These are phyloP conservation scores for Apoda limacodes DNA, from an alignment of 2,888 invertebrate genomes.

Conservation along the genomic window DNA sequence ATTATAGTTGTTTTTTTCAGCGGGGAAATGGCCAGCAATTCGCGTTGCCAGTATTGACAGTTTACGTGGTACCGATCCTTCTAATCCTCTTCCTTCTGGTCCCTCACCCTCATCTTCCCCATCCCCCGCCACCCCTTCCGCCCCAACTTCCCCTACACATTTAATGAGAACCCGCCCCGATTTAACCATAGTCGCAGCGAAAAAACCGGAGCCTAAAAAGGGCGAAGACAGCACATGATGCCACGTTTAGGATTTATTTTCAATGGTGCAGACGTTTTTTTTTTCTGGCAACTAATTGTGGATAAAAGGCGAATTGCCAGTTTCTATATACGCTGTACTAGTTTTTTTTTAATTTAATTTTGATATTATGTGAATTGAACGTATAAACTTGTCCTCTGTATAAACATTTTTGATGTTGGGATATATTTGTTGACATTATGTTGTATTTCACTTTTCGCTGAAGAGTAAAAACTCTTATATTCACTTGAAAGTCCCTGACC, in stretches of 20 bases:
- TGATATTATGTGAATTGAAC: conserved; percentile 5
- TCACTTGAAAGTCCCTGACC: no score
- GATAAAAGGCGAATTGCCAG: not conserved
- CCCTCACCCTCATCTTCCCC: conserved; percentile 8
- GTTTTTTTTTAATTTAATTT: conserved; percentile 13
- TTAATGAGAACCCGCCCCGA: conserved; percentile 56
- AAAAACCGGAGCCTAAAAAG: conserved; percentile 22
- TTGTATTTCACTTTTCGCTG: no score
- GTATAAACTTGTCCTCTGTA: not conserved
- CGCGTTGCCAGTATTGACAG: conserved; percentile 55
- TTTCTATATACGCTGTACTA: conserved; percentile 4
- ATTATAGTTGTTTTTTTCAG: conserved; percentile 18
- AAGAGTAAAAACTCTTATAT: no score
- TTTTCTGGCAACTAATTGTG: no score
- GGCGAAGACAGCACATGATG: conserved; percentile 25
- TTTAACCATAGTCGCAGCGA: conserved; percentile 54
- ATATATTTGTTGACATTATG: no score
- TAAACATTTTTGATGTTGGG: conserved; percentile 1
- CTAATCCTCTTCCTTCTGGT: conserved; percentile 11
- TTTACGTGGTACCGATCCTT: conserved; percentile 26
- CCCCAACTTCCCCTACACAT: conserved; percentile 35
- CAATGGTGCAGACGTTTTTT: conserved; percentile 9
- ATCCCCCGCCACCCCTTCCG: conserved; percentile 5
- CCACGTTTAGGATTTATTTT: not conserved
- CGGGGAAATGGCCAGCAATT: conserved; percentile 51